Evolutionary conservation across 2,797 vertebrate genomes (phyloP), one percentile per base, ranked within the genome.

Genomic region (Sebastes umbrosus): DNA sequence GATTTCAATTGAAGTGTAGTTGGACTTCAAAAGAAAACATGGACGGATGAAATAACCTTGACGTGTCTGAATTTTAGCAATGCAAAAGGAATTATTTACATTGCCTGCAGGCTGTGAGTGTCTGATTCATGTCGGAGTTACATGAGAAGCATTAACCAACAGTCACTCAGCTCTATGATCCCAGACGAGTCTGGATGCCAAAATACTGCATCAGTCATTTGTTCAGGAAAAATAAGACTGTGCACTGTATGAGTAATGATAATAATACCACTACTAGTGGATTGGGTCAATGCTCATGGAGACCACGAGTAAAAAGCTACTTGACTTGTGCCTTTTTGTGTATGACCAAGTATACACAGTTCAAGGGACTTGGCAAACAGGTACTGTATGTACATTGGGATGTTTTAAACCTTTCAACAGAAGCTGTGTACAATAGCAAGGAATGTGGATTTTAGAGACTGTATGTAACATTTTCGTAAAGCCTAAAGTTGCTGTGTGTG

Each of bases 71-170:
- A 87, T 72, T 84, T 84, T 62, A 62, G 62, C 77, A 67, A 84
- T 80, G 89, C 87, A 90, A 86, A 91, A 89, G 82, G 79, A 94
- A 92, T 91, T 87, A 90, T 90, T 91, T 80, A 90, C 82, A 60
- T 64, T 25, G 89, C 84, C 88, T 58, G 36, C 55, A 78, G 87
- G 82, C 85, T 12, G 18, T 5, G 39, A 83, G 77, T 72, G 65
- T 87, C 77, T 87, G 75, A 83, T 65, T 84, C 71, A 84, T 69
- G 81, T 83, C 73, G 34, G 73, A 77, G 68, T 83, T 77, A 85
- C 80, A 89, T 22, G 69, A 79, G 29, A 65, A 76, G 68, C 76
- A 77, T 88, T 87, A 77, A 69, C 54, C 50, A 85, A 59, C 68
- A 84, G 85, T 83, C 66, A 62, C 62, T 88, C 80, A 50, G 54